These are phyloP conservation scores for Lasioglossum lativentre DNA, from an alignment of 2,888 invertebrate genomes.

Conservation along the genomic window DNA sequence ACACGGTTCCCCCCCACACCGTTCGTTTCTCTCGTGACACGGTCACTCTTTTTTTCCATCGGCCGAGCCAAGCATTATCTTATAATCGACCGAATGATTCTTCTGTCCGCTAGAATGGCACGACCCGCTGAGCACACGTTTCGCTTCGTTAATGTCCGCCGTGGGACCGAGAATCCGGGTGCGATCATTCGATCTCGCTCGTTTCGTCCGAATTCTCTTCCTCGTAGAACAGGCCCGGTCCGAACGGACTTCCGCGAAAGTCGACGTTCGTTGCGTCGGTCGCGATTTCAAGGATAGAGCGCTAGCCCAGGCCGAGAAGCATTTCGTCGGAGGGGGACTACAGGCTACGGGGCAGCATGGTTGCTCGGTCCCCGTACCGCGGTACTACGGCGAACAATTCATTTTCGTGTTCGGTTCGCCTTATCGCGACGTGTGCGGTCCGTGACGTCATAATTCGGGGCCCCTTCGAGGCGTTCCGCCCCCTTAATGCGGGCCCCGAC, in stretches of 20 bases:
- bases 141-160: constrained; percentile 69
- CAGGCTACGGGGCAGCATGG: neutral
- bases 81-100: constrained; percentile 74
- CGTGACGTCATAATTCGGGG: constrained; percentile 84
- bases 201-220: constrained; percentile 45
- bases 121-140: constrained; percentile 69
- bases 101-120: constrained; percentile 66
- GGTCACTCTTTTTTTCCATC: constrained; percentile 23
- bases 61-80: constrained; percentile 69
- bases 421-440: constrained; percentile 84
- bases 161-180: constrained; percentile 58
- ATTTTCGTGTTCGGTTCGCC: constrained; percentile 83
- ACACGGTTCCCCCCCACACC: neutral
- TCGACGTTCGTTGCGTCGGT: neutral
- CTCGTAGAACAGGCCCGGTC: neutral
- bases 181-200: constrained; percentile 59
- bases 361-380: constrained; percentile 20
- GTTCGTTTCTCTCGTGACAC: constrained; percentile 11
- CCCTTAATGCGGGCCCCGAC: constrained; percentile 84
- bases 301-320: neutral
- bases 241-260: neutral
- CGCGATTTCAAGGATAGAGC: neutral
- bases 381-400: constrained; percentile 83
- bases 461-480: constrained; percentile 83
- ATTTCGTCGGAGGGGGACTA: neutral